phyloP scores from a whole-genome alignment of 1,140 invertebrate genomes.

The Elysia chlorotica region DNA sequence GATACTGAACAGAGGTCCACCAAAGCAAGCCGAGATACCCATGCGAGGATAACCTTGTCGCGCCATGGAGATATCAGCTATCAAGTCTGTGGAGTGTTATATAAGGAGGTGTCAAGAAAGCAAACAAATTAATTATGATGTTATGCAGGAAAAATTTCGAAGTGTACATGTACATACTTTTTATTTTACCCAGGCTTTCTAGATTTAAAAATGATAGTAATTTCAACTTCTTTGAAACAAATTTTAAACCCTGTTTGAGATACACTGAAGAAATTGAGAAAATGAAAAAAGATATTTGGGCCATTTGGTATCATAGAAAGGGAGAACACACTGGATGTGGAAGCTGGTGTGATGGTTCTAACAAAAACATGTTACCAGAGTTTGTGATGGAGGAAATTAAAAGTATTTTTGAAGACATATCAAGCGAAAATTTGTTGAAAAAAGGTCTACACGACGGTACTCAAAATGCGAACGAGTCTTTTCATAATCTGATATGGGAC shows the following conservation, averaged over 20 bases:
- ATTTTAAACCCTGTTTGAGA: no score
- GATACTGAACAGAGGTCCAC: conserved; percentile 74
- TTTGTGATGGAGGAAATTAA: conserved; percentile 16
- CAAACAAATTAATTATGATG: no score
- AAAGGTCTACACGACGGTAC: conserved; percentile 24
- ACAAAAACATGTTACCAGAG: conserved; percentile 13
- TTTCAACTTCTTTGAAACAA: no score
- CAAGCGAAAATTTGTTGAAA: neutral
- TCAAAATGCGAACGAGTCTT: conserved; percentile 15
- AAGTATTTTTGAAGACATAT: conserved; percentile 14
- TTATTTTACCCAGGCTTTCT: no score
- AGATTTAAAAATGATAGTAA: no score
- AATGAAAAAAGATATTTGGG: conserved; percentile 18
- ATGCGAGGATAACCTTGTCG: conserved; percentile 71
- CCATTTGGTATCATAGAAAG: conserved; percentile 19
- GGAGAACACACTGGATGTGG: conserved; percentile 2
- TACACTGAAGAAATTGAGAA: neutral
- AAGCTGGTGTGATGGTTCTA: conserved; percentile 7
- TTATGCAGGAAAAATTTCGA: no score
- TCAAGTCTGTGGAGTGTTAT: conserved; percentile 68
- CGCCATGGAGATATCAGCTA: conserved; percentile 72
- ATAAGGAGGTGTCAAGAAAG: no score
- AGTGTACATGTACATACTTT: no score
- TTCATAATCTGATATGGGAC: conserved; percentile 11
- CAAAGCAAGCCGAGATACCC: conserved; percentile 75